These are phyloP conservation scores for Drosophila subsilvestris DNA, from an alignment of 2,888 invertebrate genomes.

Conservation along the genomic window DNA sequence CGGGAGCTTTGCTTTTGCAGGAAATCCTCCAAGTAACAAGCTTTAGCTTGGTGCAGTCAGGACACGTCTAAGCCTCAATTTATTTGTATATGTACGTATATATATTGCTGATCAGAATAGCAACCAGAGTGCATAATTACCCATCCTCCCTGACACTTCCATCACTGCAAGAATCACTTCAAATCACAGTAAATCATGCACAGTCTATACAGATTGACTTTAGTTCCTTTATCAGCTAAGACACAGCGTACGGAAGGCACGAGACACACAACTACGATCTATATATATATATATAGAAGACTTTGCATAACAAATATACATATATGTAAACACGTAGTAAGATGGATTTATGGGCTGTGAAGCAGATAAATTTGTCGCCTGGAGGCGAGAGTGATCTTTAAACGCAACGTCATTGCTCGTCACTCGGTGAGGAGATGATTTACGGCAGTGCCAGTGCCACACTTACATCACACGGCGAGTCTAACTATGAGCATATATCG, in stretches of 20 bases:
- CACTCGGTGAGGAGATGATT: constrained; percentile 1
- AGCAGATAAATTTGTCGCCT: constrained; percentile 12
- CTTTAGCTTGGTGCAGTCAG: not conserved
- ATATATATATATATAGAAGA: constrained; percentile 6
- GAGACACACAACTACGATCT: not conserved
- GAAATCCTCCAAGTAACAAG: not conserved
- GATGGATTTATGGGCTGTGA: constrained; percentile 29
- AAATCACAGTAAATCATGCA: not conserved
- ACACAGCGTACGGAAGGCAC: not conserved
- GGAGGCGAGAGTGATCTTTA: constrained; percentile 12
- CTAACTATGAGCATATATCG: too few relatives aligned
- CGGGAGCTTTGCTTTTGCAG: too few relatives aligned
- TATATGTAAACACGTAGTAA: not conserved
- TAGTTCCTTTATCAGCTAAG: not conserved
- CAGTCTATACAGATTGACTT: not conserved
- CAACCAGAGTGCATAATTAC: too few relatives aligned
- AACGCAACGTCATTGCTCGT: constrained; percentile 21
- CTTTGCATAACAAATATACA: constrained; percentile 39
- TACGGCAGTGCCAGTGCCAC: constrained; percentile 12
- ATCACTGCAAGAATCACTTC: not conserved
- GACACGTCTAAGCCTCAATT: not conserved
- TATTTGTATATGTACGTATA: too few relatives aligned
- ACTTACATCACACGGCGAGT: constrained; percentile 32
- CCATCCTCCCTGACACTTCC: not conserved
- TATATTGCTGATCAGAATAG: not conserved